Conservation (phyloP, 2,113 vertebrate species). For the Sardina pilchardus region DNA sequence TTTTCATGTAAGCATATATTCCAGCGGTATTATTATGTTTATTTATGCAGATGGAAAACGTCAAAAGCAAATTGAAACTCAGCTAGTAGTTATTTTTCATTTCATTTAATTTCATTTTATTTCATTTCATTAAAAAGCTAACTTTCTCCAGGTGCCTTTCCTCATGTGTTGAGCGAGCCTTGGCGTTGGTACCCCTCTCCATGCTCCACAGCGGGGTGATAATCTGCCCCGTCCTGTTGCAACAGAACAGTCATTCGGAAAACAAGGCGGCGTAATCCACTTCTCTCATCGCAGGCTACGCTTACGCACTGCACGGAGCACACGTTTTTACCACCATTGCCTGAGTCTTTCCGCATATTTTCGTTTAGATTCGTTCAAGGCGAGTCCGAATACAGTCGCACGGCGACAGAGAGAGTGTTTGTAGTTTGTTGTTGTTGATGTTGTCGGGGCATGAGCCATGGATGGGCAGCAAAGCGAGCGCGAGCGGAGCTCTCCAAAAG, state of each 20-base stretch:
- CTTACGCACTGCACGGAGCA: neutral
- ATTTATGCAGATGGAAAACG: neutral
- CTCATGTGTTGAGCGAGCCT: neutral
- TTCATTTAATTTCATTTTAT: neutral
- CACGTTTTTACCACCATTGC: neutral
- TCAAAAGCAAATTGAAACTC: neutral
- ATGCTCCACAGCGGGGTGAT: slow-evolving; percentile 50
- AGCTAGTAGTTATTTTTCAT: too few relatives aligned
- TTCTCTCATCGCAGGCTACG: neutral
- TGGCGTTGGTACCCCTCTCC: neutral
- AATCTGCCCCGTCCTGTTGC: slow-evolving; percentile 52
- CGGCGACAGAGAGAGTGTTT: neutral
- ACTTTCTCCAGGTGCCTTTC: neutral
- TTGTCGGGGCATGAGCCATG: slow-evolving; percentile 65
- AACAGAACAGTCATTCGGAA: slow-evolving; percentile 60
- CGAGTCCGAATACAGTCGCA: neutral
- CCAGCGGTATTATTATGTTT: neutral
- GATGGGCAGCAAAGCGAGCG: slow-evolving; percentile 55
- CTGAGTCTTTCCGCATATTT: neutral
- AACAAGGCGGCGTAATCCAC: slow-evolving; percentile 61
- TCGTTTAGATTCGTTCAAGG: slow-evolving; percentile 1
- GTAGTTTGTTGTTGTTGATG: neutral
- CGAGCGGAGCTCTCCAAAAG: slow-evolving; percentile 62
- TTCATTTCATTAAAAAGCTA: neutral
- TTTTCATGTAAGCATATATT: neutral